Evolutionary conservation across 2,888 invertebrate species (phyloP).

Genomic region (Pyrochroa serraticornis): DNA sequence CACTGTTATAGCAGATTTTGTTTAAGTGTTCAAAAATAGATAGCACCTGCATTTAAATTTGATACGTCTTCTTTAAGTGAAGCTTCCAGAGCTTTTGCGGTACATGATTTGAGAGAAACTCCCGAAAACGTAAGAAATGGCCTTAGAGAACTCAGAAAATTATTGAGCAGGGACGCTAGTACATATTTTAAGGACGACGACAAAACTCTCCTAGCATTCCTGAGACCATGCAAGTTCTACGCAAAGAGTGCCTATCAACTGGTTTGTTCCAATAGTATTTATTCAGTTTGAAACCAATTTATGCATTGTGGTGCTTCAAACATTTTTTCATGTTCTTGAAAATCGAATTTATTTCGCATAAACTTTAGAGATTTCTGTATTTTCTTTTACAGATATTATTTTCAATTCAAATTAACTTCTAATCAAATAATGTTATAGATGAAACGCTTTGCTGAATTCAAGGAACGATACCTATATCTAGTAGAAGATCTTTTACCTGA

Average conservation of each 20-base stretch:
- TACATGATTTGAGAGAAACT: slow-evolving; percentile 72
- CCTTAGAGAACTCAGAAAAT: slow-evolving; percentile 65
- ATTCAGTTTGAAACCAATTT: too few relatives aligned
- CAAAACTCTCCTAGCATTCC: slow-evolving; percentile 76
- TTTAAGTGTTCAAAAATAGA: slow-evolving; percentile 31
- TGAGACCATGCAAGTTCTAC: slow-evolving; percentile 84
- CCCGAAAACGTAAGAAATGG: slow-evolving; percentile 70
- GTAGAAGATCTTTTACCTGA: slow-evolving; percentile 71
- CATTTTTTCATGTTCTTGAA: too few relatives aligned
- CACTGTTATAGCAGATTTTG: too few relatives aligned
- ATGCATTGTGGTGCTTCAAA: too few relatives aligned
- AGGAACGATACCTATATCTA: slow-evolving; percentile 70
- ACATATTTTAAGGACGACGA: slow-evolving; percentile 77
- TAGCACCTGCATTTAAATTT: slow-evolving; percentile 63
- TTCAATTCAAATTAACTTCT: slow-evolving; percentile 30
- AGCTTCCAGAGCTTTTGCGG: slow-evolving; percentile 66
- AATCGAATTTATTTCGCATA: neutral
- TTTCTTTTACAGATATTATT: too few relatives aligned
- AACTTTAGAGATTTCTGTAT: neutral
- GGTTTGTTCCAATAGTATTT: slow-evolving; percentile 60
- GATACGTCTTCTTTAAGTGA: slow-evolving; percentile 65
- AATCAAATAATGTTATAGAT: too few relatives aligned
- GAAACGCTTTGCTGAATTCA: slow-evolving; percentile 78
- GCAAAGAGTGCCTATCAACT: slow-evolving; percentile 79
- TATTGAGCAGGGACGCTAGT: slow-evolving; percentile 68